Evolutionary conservation across 2,797 vertebrate species (phyloP).

Genomic region (Thalassophryne amazonica): DNA sequence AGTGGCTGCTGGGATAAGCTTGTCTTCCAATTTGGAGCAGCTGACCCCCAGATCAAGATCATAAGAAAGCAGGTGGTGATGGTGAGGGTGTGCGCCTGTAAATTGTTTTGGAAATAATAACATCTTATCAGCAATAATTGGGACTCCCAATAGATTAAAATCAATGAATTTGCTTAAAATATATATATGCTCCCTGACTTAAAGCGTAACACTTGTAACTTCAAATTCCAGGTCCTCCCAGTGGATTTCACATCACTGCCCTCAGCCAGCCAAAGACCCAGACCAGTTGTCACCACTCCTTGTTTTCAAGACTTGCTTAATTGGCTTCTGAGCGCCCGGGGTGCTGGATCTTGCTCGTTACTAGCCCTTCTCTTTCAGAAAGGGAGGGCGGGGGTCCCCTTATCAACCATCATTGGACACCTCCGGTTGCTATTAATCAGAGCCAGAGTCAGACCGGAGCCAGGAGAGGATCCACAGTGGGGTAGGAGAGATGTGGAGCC

Average conservation of each 20-base stretch:
- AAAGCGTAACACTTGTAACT: no score
- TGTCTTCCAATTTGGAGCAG: slow-evolving; percentile 67
- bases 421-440: slow-evolving; percentile 92
- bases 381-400: slow-evolving; percentile 60
- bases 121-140: no score
- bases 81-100: no score
- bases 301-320: slow-evolving; percentile 73
- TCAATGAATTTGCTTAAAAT: no score
- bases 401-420: slow-evolving; percentile 89
- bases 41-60: no score
- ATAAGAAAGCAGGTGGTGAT: no score
- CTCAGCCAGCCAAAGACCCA: slow-evolving; percentile 57
- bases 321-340: slow-evolving; percentile 64
- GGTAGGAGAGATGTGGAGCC: slow-evolving; percentile 24
- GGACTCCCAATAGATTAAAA: no score
- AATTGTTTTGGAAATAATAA: no score
- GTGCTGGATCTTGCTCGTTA: slow-evolving; percentile 62
- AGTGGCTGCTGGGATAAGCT: slow-evolving; percentile 77
- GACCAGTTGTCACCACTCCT: slow-evolving; percentile 66
- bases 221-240: no score
- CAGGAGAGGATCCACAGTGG: slow-evolving; percentile 71
- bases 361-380: slow-evolving; percentile 47
- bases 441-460: slow-evolving; percentile 86
- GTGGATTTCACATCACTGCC: slow-evolving; percentile 40
- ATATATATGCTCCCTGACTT: no score